Conservation (phyloP, 2,113 vertebrate species). For the Dendropsophus ebraccatus region DNA sequence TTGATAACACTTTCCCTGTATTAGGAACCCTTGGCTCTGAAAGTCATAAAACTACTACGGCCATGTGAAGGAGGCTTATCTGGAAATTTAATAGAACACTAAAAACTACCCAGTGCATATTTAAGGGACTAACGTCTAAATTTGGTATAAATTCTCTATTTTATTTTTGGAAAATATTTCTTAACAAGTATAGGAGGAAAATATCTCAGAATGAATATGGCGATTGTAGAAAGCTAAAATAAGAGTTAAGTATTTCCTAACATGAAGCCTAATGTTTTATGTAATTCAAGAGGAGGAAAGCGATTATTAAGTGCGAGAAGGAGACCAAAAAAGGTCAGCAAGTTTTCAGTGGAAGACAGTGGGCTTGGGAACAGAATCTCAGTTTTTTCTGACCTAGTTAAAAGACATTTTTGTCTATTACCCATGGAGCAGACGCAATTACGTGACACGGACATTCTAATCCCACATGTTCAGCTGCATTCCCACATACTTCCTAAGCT, state of each 20-base stretch:
- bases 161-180: too few relatives aligned
- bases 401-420: conserved; percentile 47
- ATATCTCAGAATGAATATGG: too few relatives aligned
- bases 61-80: too few relatives aligned
- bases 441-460: conserved; percentile 9
- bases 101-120: too few relatives aligned
- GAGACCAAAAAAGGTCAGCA: conserved; percentile 7
- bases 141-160: too few relatives aligned
- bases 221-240: not conserved
- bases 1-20: too few relatives aligned
- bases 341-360: not conserved
- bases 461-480: conserved; percentile 39
- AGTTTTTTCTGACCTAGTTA: conserved; percentile 49
- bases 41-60: too few relatives aligned
- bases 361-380: conserved; percentile 37
- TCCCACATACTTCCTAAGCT: conserved; percentile 49
- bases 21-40: too few relatives aligned
- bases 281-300: not conserved
- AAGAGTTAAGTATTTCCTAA: not conserved
- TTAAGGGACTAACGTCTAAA: too few relatives aligned
- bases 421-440: conserved; percentile 34
- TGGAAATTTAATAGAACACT: too few relatives aligned
- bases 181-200: too few relatives aligned
- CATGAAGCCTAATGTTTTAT: not conserved
- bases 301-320: not conserved